A percentile compares a stretch with the other conserved stretches of the same genome.
These are phyloP conservation scores for Apantesis nais DNA, from an alignment of 2,888 invertebrate species.

Conservation along the genomic window DNA sequence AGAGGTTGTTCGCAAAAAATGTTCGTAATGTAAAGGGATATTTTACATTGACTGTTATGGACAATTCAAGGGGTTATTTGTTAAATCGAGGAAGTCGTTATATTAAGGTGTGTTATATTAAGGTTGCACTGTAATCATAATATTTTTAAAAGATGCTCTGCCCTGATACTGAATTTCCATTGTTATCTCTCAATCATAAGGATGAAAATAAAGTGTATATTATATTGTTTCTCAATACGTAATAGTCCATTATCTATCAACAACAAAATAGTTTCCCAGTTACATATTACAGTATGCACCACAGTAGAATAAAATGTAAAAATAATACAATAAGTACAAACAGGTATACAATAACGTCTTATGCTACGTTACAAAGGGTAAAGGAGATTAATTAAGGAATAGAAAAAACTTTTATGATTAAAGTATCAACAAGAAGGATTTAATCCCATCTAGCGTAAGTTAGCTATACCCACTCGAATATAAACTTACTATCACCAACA, in stretches of 20 bases:
- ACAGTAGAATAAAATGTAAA: constrained; percentile 21
- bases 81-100: no score
- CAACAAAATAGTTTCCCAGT: background rate
- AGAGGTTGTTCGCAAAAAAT: no score
- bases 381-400: constrained; percentile 78
- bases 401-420: constrained; percentile 59
- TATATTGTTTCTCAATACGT: background rate
- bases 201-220: background rate
- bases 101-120: no score
- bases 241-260: background rate
- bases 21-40: no score
- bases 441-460: constrained; percentile 19
- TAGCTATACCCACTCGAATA: background rate
- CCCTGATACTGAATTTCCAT: background rate
- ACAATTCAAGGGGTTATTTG: no score
- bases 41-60: no score
- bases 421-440: constrained; percentile 46
- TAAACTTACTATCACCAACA: background rate
- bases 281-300: constrained; percentile 4
- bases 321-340: constrained; percentile 25
- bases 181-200: background rate
- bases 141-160: no score
- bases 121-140: no score
- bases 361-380: constrained; percentile 56
- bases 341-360: constrained; percentile 27